phyloP scores from a whole-genome alignment of 2,797 vertebrate species.

The Pseudocheirus occidentalis region DNA sequence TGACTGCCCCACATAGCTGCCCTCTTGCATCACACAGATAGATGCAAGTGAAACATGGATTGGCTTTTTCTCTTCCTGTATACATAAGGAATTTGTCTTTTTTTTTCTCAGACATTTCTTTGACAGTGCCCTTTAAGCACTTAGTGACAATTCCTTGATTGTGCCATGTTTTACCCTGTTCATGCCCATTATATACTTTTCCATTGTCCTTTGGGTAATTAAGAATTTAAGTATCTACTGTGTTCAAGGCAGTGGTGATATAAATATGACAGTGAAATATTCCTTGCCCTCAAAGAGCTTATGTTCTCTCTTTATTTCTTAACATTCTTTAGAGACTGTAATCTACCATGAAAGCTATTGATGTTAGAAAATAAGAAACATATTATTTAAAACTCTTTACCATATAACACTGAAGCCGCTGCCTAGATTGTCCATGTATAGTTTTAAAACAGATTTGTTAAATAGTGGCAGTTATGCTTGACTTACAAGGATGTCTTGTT shows the following conservation, averaged over 20 bases:
- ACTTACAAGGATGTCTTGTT: neutral
- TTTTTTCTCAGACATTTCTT: neutral
- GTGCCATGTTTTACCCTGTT: neutral
- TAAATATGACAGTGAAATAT: neutral
- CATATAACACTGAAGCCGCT: neutral
- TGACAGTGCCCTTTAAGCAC: neutral
- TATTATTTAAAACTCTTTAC: neutral
- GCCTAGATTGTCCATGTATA: neutral
- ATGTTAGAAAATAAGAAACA: neutral
- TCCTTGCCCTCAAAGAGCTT: neutral
- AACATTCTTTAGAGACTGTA: neutral
- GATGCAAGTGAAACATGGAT: neutral
- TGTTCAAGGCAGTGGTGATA: neutral
- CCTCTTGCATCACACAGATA: neutral
- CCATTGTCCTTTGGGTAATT: neutral
- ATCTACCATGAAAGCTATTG: neutral
- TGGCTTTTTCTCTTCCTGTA: neutral
- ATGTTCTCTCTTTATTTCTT: neutral
- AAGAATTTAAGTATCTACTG: neutral
- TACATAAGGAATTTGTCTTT: neutral
- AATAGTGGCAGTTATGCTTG: neutral
- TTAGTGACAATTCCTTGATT: neutral
- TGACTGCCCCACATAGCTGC: neutral
- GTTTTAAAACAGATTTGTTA: neutral
- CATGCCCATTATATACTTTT: neutral